These are phyloP conservation scores for Strix uralensis DNA, from an alignment of 2,113 vertebrate species.

Conservation along the genomic window DNA sequence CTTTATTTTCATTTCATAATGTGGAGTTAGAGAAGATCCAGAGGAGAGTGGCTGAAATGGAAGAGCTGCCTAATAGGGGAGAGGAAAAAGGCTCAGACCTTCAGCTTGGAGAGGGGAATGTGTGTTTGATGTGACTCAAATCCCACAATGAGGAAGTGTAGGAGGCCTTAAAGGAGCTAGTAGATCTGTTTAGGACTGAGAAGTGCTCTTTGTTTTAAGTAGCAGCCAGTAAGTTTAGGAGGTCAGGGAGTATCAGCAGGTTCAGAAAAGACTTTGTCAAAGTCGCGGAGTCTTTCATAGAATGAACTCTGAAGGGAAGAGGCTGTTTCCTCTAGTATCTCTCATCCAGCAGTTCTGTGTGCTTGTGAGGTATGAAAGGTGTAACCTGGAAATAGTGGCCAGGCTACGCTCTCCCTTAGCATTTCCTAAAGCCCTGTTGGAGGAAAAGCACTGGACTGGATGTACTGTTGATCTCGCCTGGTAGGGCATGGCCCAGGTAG, in stretches of 20 bases:
- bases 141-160: accelerated
- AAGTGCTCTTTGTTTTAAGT: background rate
- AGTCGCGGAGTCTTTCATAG: background rate
- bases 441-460: background rate
- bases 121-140: background rate
- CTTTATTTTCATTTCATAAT: background rate
- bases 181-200: too few relatives aligned
- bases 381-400: background rate
- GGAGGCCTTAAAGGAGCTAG: background rate
- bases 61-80: background rate
- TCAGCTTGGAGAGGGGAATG: background rate
- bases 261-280: background rate
- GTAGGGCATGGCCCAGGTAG: accelerated
- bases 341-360: background rate
- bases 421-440: background rate
- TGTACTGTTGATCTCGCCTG: background rate
- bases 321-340: background rate
- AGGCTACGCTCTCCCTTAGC: background rate
- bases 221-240: background rate
- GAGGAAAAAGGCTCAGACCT: background rate
- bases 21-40: background rate
- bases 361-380: background rate
- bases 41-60: background rate
- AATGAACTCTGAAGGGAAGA: background rate
- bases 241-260: background rate